These are phyloP conservation scores for Pterocles burchelli DNA, from an alignment of 2,113 vertebrate genomes.

Conservation along the genomic window DNA sequence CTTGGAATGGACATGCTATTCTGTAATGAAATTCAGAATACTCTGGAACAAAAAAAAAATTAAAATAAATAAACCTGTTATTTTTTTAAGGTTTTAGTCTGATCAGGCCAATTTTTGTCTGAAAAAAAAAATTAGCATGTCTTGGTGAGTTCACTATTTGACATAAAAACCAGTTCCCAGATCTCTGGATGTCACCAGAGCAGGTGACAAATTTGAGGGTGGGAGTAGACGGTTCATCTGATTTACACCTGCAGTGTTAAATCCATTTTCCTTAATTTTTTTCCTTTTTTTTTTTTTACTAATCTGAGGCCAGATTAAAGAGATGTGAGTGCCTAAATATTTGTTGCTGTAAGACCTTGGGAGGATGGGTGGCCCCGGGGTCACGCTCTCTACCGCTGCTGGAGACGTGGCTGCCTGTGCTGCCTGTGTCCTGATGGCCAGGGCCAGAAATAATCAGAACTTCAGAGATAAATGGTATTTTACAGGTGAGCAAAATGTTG, in stretches of 20 bases:
- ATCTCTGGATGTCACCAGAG: background rate
- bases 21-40: background rate
- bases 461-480: background rate
- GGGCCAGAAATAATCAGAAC: background rate
- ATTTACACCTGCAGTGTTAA: background rate
- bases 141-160: background rate
- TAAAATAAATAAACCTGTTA: background rate
- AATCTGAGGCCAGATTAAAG: background rate
- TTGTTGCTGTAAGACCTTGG: background rate
- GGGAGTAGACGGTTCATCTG: fast-evolving
- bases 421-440: background rate
- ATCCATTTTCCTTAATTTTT: background rate
- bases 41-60: background rate
- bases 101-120: background rate
- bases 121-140: background rate
- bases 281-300: background rate
- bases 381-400: fast-evolving
- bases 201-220: background rate
- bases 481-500: background rate
- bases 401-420: fast-evolving
- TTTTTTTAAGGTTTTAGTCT: background rate
- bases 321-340: fast-evolving
- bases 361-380: background rate
- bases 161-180: background rate
- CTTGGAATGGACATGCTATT: background rate